These are phyloP conservation scores for Lota lota DNA, from an alignment of 2,113 vertebrate genomes.

Conservation along the genomic window DNA sequence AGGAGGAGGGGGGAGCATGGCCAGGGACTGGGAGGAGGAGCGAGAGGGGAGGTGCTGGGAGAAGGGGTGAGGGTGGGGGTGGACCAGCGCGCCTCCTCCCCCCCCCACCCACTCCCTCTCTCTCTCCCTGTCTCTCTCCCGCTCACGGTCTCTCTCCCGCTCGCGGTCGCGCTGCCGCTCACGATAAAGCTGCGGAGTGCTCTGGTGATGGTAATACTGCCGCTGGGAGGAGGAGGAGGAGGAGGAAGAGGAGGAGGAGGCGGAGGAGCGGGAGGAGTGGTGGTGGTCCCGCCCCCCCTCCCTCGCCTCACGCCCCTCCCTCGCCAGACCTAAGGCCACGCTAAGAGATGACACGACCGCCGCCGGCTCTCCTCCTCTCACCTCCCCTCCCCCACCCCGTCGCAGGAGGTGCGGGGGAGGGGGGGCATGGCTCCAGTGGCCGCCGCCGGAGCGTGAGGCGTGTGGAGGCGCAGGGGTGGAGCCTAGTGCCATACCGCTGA, in stretches of 20 bases:
- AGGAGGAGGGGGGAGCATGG: constrained; percentile 76
- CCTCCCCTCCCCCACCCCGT: constrained; percentile 36
- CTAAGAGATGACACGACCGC: constrained; percentile 5
- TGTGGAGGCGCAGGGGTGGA: constrained; percentile 74
- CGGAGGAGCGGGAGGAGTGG: constrained; percentile 73
- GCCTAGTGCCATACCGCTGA: constrained; percentile 86
- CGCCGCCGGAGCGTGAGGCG: constrained; percentile 74
- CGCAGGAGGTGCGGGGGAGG: constrained; percentile 79
- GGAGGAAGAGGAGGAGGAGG: constrained; percentile 75
- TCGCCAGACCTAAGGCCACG: constrained; percentile 45
- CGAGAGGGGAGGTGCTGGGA: constrained; percentile 77
- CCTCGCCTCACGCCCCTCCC: constrained; percentile 42
- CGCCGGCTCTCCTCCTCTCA: constrained; percentile 32
- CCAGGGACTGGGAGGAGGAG: constrained; percentile 77
- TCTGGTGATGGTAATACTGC: constrained; percentile 78
- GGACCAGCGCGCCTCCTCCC: constrained; percentile 65
- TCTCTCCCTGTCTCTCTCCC: constrained; percentile 74
- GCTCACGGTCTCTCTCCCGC: constrained; percentile 61
- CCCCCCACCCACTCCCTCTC: constrained; percentile 73
- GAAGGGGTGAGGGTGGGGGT: constrained; percentile 73
- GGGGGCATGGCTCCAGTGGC: constrained; percentile 87
- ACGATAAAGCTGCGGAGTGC: constrained; percentile 76
- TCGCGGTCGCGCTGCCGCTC: constrained; percentile 52
- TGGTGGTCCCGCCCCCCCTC: constrained; percentile 61
- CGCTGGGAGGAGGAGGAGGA: constrained; percentile 70